Percentiles rank a stretch among this genome's conserved stretches.
phyloP scores from a whole-genome alignment of 1,140 invertebrate genomes.

The Drosophila miranda region DNA sequence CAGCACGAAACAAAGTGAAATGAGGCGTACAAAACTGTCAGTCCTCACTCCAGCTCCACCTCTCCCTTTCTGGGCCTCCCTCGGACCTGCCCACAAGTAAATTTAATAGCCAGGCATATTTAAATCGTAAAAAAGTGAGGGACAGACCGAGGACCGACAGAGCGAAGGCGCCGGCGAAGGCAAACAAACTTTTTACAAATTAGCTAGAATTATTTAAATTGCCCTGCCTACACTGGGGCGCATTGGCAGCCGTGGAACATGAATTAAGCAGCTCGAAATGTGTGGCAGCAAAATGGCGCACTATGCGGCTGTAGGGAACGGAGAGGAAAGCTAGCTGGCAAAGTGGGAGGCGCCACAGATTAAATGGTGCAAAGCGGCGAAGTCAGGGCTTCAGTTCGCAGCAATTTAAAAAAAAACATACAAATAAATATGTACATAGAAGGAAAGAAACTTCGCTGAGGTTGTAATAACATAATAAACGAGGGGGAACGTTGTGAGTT shows the following conservation, averaged over 20 bases:
- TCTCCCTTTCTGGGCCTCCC: too few species aligned
- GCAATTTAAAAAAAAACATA: too few species aligned
- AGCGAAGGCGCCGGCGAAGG: background rate
- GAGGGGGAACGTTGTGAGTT: too few species aligned
- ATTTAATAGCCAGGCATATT: conserved; percentile 74
- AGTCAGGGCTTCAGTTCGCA: too few species aligned
- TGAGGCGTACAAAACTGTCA: conserved; percentile 60
- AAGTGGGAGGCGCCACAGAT: background rate
- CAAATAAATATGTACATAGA: too few species aligned
- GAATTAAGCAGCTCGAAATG: conserved; percentile 2
- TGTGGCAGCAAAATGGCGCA: conserved; percentile 42
- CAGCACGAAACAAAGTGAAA: conserved; percentile 71
- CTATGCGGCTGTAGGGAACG: conserved; percentile 16
- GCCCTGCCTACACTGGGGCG: conserved; percentile 48
- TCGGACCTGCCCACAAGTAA: conserved; percentile 21
- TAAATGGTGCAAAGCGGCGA: too few species aligned
- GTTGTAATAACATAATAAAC: too few species aligned
- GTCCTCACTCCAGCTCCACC: background rate
- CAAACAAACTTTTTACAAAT: conserved; percentile 74
- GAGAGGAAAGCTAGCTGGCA: background rate
- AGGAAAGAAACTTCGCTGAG: too few species aligned
- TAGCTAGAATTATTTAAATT: conserved; percentile 75
- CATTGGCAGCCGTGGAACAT: background rate
- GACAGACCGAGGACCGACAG: too few species aligned
- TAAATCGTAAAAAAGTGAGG: conserved; percentile 57